Evolutionary conservation across 2,888 invertebrate species (phyloP), one percentile per base, ranked within the genome.

Genomic region (Morinoia aosen): DNA sequence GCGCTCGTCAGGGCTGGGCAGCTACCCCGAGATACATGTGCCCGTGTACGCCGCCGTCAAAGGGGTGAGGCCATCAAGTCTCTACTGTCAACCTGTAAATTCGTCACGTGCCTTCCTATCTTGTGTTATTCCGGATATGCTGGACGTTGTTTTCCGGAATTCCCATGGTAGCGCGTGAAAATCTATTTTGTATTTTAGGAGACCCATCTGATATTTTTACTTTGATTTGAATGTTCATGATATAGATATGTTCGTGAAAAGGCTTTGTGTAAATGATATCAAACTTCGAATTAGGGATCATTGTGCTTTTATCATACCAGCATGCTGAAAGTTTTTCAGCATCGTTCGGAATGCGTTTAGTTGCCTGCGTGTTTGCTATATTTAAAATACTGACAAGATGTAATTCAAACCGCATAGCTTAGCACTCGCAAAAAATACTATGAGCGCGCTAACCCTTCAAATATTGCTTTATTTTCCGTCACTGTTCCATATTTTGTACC

Each of bases 11-110:
- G 98, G 96, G 96, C 76, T 97, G 97, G 97, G 97, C 97, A 97
- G 97, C 96, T 97, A 97, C 97, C 96, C 97, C 95, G 97, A 97
- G 96, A 97, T 97, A 96, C 97, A 97, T 96, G 97, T 99, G 97
- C 99, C 99, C 95, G 99, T 99, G 58, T 99, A 99, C 97, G 99
- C 99, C 95, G 99, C 99, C 95, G 99, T 99, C 90, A 99, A 99
- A 98, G 99, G 99, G 97, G 98, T 98, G 97, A 97, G 98, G 97
- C 97, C 25, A 94, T 76, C 39, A 0, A 33, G 33, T 10, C 19
- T 76, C 25, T 76, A 0, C 33, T 33, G 33, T 25, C 0, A 33
- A 7, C 16, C 19, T 76, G 33, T 76, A 76, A 25, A 14, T 19
- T 39, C 57, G 39, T 91, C 16, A 56, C 39, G 8, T 91, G 48